Base-by-base conservation (phyloP, 2,113 vertebrate species). In the Corythornis vintsioides region DNA sequence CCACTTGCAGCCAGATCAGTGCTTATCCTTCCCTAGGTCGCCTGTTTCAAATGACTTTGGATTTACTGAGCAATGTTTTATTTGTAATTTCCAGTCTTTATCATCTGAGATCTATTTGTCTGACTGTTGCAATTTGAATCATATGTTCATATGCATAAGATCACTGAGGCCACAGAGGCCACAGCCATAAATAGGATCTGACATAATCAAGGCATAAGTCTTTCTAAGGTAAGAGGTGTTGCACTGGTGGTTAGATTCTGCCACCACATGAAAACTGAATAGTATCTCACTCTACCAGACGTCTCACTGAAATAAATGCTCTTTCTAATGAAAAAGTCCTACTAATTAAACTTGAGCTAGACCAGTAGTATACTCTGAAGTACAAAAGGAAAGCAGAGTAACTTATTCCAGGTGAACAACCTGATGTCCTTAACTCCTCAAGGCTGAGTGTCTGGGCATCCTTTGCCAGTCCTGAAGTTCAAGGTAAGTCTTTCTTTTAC, bases 401-500 rank as follows among this genome's bases (percentile, higher is more conserved):
- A 83, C 88, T 78, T 40, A 50, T 71, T 88, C 48, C 29, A 11
- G 13, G 18, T 60, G 31, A 95, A 67, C 6, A 75, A 48, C 22
- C 9, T 59, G 26, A 13, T 52, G 26, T 24, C 45, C 50, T 72
- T 80, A 74, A 52, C 31, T 74, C 52, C 65, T 88, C 65, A 53
- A 52, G 73, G 28, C 26, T 83, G 52, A 80, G 26, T 1, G 3
- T 42, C 61, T 70, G 35, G 18, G n/a, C 86, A 24, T 78, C 33
- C 26, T 67, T 82, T 66, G 26, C 31, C 42, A 53, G 35, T 75
- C 21, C 66, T 79, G 66, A 16, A 91, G 40, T 64, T 28, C n/a
- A 56, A 81, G 83, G 67, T 72, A 93, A 95, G 35, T 78, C 45
- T 83, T 87, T 67, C 31, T 93, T 93, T 90, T 64, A 45, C 33